These are phyloP conservation scores for Epizoanthus ramosus DNA, from an alignment of 92 coral and sea anemone species.

Conservation along the genomic window DNA sequence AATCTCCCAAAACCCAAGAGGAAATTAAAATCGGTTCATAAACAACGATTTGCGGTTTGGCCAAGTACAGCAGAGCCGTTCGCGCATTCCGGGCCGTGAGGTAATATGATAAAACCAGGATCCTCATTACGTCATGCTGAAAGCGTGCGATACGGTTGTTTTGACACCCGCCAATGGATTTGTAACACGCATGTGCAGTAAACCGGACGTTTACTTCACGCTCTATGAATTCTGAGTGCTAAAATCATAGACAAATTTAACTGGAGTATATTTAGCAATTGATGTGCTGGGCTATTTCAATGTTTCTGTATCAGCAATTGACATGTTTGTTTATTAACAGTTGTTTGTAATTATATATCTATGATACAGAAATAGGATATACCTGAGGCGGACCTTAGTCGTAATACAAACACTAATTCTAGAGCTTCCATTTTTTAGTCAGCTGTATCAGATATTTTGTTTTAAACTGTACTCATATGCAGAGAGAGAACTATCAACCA, in stretches of 20 bases:
- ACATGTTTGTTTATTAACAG: no score
- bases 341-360: no score
- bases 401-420: neutral
- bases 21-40: constrained; percentile 10
- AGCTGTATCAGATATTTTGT: no score
- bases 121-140: constrained; percentile 84
- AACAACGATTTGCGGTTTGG: constrained; percentile 21
- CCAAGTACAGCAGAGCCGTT: constrained; percentile 16
- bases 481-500: no score
- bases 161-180: constrained; percentile 62
- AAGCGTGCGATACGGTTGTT: constrained; percentile 56
- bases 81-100: constrained; percentile 65
- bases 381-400: neutral
- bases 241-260: constrained; percentile 34
- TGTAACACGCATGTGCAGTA: constrained; percentile 19
- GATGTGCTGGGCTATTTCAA: neutral
- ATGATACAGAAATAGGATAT: no score
- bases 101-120: constrained; percentile 72
- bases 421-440: no score
- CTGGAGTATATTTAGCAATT: neutral
- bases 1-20: constrained; percentile 33
- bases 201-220: constrained; percentile 18
- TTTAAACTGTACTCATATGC: no score
- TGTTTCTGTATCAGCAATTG: neutral
- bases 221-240: constrained; percentile 61